Evolutionary conservation across 1,140 invertebrate species (phyloP), one percentile per base, ranked within the genome.

Genomic region (Drosophila virilis): DNA sequence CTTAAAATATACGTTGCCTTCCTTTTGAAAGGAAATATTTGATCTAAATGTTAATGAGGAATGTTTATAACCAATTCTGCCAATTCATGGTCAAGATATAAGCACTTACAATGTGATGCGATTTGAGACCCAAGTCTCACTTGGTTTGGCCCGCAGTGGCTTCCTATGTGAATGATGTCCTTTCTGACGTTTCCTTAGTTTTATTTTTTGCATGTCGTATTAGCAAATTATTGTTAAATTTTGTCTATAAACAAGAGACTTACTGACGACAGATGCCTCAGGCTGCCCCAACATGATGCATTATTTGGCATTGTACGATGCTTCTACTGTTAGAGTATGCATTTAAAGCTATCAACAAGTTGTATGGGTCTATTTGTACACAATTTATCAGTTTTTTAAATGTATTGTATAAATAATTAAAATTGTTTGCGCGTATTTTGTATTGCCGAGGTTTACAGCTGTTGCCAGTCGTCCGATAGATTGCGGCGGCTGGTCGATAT

Each of bases 341-440:
- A 10, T 8, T 28, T 33, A 13, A 9, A 17, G 9, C 22, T 1
- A 10, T 46, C 13, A 4, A 15, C 13, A 58, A 38, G 0, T 6
- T 13, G n/a, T 15, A 13, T 1, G 38, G 15, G 15, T 43, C 15
- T 10, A 13, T 48, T 8, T 12, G 12, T 28, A 42, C 10, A 6
- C 22, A 8, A 45, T 12, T 10, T 45, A 33, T 5, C 15, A 32
- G 8, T 33, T 59, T 45, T 15, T 6, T 12, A 59, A 17, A 9
- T 0, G 8, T 10, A 17, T 48, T 37, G 4, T n/a, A n/a, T 7
- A 17, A 40, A 15, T 33, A 22, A 48, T 46, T 10, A 64, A 54
- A 54, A 42, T 48, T 65, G 32, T 72, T 65, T 58, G 46, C 38
- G 52, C 61, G n/a, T 71, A 22, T 13, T 32, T 66, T 57, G 43